Evolutionary conservation across 1,140 invertebrate genomes (phyloP), one percentile per base, ranked within the genome.

Genomic region (Melanaphis sacchari): DNA sequence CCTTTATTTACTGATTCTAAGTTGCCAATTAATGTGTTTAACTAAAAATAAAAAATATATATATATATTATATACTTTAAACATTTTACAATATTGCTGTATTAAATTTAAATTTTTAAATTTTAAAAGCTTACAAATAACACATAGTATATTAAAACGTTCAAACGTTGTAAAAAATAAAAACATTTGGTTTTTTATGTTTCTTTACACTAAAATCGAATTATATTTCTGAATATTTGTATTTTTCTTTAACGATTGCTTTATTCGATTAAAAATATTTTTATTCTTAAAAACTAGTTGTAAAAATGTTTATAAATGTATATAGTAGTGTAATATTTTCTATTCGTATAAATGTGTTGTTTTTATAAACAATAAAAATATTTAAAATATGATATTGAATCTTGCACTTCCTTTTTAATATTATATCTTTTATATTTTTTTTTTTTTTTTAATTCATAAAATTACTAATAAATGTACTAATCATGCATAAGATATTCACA

Each of bases 141-240:
- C 84, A 24, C 40, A 46, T 46, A 87, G 41, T 87, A 87, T 87
- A 87, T 46, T 87, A 46, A 46, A n/a, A n/a, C 31, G 41, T 46
- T n/a, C 31, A 24, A 46, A 87, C 31, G 26, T 26, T 87, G 41
- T 87, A n/a, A 87, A 85, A 87, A 87, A 87, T 46, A 87, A 87
- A 85, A 87, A 31, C 40, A 36, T 38, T n/a, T 7, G 4, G n/a
- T 87, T 46, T 87, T n/a, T 46, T 31, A 31, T 43, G 1, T 43
- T 26, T 43, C 15, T 43, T 31, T 43, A 3, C 9, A 31, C 40
- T 41, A 31, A 22, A 31, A 85, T 41, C 3, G 40, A 24, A 15
- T 85, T 85, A 85, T 31, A 85, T 43, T 85, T 41, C 46, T 26
- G 24, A 85, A 24, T 84, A 9, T 41, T 85, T 82, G 41, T 85